Conservation (phyloP, 1,140 invertebrate genomes). For the Schlechtendalia chinensis region DNA sequence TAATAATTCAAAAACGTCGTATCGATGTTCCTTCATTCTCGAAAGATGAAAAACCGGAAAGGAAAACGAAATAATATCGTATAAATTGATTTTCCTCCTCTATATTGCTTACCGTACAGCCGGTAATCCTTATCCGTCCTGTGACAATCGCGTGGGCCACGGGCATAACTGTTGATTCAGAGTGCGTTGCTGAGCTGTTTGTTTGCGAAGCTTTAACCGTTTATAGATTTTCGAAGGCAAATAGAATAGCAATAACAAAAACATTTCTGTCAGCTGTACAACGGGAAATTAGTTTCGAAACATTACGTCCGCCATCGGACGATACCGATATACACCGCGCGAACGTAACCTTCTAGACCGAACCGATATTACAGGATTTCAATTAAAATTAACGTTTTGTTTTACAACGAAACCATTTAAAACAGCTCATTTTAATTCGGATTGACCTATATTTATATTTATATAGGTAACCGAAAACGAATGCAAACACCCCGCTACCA, state of each 20-base stretch:
- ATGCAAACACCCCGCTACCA: not conserved
- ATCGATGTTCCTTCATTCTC: not conserved
- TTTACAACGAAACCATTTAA: no score
- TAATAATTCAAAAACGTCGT: not conserved
- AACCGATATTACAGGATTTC: not conserved
- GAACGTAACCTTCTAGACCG: not conserved
- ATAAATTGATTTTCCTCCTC: not conserved
- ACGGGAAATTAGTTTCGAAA: not conserved
- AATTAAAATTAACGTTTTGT: slow-evolving; percentile 6
- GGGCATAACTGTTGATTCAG: slow-evolving; percentile 10
- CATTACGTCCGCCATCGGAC: not conserved
- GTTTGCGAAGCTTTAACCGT: not conserved
- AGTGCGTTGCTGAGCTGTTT: not conserved
- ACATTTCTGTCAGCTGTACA: not conserved
- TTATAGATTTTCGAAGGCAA: not conserved
- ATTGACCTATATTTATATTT: not conserved
- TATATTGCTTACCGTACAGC: no score
- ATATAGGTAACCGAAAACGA: not conserved
- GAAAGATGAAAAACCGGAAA: no score
- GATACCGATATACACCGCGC: not conserved
- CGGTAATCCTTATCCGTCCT: not conserved
- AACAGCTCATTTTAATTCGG: not conserved
- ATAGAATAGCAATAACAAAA: not conserved
- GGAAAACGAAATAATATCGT: not conserved
- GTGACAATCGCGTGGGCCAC: not conserved